Base-by-base conservation (phyloP, 2,797 vertebrate genomes). In the Eurystomus glaucurus region DNA sequence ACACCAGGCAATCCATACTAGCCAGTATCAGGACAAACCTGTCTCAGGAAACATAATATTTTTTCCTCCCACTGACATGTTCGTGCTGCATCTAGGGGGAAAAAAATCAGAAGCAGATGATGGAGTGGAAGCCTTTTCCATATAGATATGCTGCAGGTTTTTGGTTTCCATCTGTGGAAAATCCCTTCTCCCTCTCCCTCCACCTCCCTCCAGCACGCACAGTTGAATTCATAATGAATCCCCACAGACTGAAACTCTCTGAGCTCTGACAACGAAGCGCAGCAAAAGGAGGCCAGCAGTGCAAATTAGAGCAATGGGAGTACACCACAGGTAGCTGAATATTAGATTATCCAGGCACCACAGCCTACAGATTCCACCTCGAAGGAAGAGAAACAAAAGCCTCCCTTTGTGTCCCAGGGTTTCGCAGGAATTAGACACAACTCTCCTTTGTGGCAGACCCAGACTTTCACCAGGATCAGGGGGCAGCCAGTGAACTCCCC, bases 331-430 rank as follows among this genome's bases (percentile, higher is more conserved):
- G 90, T 95, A 97, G 86, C 81, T 0, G 6, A 78, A 41, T 64
- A 89, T 68, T 79, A 78, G 69, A 65, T 95, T 79, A 85, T 50
- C n/a, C 72, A 61, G 62, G 68, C 72, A 82, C 25, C 57, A 54
- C 66, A 88, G 88, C 81, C 90, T 61, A 50, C 76, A 66, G 79
- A 54, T 71, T 71, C 57, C 91, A 90, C 72, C 89, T 92, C 57
- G 41, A 86, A 86, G 46, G 39, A 52, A 58, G 58, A 89, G 87
- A 94, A 95, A 93, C 86, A 96, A 95, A 96, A 96, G 82, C 76
- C 52, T 91, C 55, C 72, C 55, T 91, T 96, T 93, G 81, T 80
- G 68, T 58, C 54, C 41, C 80, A 26, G 55, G 35, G 81, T 93
- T 96, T 75, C 75, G 61, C 72, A 31, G 51, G 75, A 61, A 58